Evolutionary conservation across 2,888 invertebrate genomes (phyloP).

Genomic region (Rhagophthalmus giganteus): DNA sequence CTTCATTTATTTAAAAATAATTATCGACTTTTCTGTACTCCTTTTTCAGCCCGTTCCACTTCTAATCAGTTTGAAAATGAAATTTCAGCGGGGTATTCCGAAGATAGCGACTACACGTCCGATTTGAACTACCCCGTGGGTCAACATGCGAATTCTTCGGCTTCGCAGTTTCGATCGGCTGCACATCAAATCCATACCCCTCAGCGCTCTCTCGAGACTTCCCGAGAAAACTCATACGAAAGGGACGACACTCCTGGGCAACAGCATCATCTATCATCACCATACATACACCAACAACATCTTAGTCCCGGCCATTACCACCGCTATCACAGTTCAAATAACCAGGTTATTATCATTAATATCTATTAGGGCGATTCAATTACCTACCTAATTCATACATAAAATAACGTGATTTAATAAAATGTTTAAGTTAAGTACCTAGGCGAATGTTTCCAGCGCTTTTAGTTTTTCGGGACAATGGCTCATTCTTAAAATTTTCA

Average conservation of each 20-base stretch:
- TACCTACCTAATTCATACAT: too few relatives aligned
- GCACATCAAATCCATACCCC: slow-evolving; percentile 80
- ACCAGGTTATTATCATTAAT: slow-evolving; percentile 18
- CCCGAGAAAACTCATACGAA: slow-evolving; percentile 82
- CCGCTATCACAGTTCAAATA: slow-evolving; percentile 16
- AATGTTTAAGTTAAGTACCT: too few relatives aligned
- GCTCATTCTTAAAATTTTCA: too few relatives aligned
- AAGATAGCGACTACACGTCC: slow-evolving; percentile 96
- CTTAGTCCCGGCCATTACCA: slow-evolving; percentile 48
- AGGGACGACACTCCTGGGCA: slow-evolving; percentile 63
- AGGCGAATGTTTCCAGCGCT: too few relatives aligned
- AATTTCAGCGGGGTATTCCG: slow-evolving; percentile 86
- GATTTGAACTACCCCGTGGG: slow-evolving; percentile 93
- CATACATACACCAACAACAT: slow-evolving; percentile 45
- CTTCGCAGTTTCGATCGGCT: slow-evolving; percentile 81
- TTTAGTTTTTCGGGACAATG: too few relatives aligned
- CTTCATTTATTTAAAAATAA: slow-evolving; percentile 2
- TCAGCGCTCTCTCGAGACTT: slow-evolving; percentile 76
- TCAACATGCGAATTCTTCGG: slow-evolving; percentile 88
- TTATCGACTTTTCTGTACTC: slow-evolving; percentile 23
- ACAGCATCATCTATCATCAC: slow-evolving; percentile 44
- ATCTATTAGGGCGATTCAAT: too few relatives aligned
- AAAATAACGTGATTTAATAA: too few relatives aligned
- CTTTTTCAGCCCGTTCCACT: slow-evolving; percentile 49
- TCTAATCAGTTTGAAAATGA: slow-evolving; percentile 54